These are phyloP conservation scores for Embidobia sp. DNA, from an alignment of 2,888 invertebrate genomes.

Conservation along the genomic window DNA sequence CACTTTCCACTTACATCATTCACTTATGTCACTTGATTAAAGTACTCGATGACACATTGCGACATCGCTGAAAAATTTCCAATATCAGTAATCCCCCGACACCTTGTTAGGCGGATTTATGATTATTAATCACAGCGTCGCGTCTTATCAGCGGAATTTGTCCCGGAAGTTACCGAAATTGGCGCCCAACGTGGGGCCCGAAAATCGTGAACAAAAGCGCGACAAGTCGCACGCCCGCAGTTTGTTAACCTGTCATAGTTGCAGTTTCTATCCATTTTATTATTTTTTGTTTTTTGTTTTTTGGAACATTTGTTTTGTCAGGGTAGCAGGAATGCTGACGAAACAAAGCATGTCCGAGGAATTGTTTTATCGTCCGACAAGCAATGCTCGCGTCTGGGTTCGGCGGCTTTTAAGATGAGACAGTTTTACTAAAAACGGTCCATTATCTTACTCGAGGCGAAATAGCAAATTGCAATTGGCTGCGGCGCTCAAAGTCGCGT, in stretches of 20 bases:
- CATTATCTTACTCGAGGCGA: neutral
- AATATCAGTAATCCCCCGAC: slow-evolving; percentile 39
- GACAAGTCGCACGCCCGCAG: too few relatives aligned
- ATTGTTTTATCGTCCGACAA: neutral
- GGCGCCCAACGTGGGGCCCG: too few relatives aligned
- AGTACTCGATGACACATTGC: slow-evolving; percentile 58
- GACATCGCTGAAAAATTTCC: slow-evolving; percentile 45
- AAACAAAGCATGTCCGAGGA: neutral
- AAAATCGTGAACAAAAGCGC: too few relatives aligned
- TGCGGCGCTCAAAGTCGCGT: slow-evolving; percentile 17
- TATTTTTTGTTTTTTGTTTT: too few relatives aligned
- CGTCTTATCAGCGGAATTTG: slow-evolving; percentile 11
- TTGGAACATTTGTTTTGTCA: too few relatives aligned
- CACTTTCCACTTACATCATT: slow-evolving; percentile 63
- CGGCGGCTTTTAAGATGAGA: too few relatives aligned
- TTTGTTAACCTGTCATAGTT: too few relatives aligned
- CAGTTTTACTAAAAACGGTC: too few relatives aligned
- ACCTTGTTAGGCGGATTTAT: slow-evolving; percentile 33
- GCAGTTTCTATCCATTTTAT: too few relatives aligned
- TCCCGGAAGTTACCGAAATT: too few relatives aligned
- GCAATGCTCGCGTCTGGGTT: too few relatives aligned
- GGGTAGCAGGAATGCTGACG: too few relatives aligned
- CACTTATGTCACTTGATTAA: slow-evolving; percentile 60
- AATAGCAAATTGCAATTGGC: slow-evolving; percentile 10
- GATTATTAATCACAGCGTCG: slow-evolving; percentile 31